Evolutionary conservation across 2,797 vertebrate genomes (phyloP), one percentile per base, ranked within the genome.

Genomic region (Myotis myotis): DNA sequence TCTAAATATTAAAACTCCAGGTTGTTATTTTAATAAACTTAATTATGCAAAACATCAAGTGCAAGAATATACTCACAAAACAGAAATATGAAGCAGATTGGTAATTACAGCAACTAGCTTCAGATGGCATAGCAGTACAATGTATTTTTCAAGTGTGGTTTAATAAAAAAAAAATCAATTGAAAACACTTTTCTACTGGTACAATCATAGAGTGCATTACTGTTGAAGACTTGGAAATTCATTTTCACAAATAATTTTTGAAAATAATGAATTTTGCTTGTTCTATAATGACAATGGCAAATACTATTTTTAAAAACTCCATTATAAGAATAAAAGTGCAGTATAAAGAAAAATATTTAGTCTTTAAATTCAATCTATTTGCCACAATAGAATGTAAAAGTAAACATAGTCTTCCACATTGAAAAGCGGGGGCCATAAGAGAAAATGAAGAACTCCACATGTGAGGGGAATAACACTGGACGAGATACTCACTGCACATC

Each of bases 81-180:
- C 93, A 96, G 90, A 87, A 91, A 83, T 97, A 97, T 94, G 95
- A 96, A 98, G 96, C 98, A 98, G 98, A 98, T 97, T 97, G 97
- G 94, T 97, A 97, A 97, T 96, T 97, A 96, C 57, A 95, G 71
- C 95, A 96, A 96, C 95, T 98, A 96, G 92, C 92, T 96, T 94
- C 97, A 98, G 97, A 98, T 97, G 97, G 97, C 97, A 97, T 91
- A 97, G 96, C 88, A 97, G 94, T 91, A 89, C 93, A 97, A 97
- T 92, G 72, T 94, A 95, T 96, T 97, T 94, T 55, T 96, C 89
- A 97, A 97, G 96, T 97, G 94, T 97, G 53, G 80, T 92, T 95
- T 88, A 95, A 98, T 97, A 90, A 96, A 96, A 98, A 93, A 98
- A 97, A 87, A 97, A 96, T 95, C 97, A 97, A 97, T 96, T 68